Conservation (phyloP, 2,888 invertebrate genomes). For the Heteromurus nitidus region DNA sequence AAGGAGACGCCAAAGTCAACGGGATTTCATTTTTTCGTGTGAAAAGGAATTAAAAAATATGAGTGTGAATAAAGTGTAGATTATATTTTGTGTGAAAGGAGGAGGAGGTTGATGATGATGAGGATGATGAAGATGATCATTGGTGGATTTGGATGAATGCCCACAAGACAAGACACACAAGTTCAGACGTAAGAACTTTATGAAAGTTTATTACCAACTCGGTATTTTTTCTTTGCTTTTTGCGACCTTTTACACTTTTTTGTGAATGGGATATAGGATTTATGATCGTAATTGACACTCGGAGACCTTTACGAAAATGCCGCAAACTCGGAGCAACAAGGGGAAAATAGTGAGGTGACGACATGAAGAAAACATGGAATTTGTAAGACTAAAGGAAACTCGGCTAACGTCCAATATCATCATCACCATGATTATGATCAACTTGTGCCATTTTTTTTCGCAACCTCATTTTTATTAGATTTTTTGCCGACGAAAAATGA, state of each 20-base stretch:
- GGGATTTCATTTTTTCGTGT: no score
- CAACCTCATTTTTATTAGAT: constrained; percentile 29
- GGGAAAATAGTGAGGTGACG: background rate
- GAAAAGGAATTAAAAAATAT: background rate
- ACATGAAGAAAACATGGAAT: background rate
- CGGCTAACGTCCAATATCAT: constrained; percentile 21
- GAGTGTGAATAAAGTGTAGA: background rate
- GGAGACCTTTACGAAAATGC: constrained; percentile 57
- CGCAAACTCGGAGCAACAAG: constrained; percentile 34
- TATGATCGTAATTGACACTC: constrained; percentile 53
- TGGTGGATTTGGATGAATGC: constrained; percentile 1
- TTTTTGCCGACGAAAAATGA: no score
- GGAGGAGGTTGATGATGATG: background rate
- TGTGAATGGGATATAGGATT: constrained; percentile 37
- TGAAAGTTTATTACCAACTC: no score
- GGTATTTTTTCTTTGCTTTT: background rate
- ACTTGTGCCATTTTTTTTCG: constrained; percentile 21
- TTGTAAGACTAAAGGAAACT: background rate
- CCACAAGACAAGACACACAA: background rate
- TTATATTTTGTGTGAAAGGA: background rate
- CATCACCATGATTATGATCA: constrained; percentile 3
- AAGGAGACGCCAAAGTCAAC: no score
- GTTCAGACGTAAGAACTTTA: background rate
- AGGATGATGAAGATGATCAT: no score
- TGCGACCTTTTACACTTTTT: constrained; percentile 26